Evolutionary conservation across 2,797 vertebrate genomes (phyloP), one percentile per base, ranked within the genome.

Genomic region (Lithobates pipiens): DNA sequence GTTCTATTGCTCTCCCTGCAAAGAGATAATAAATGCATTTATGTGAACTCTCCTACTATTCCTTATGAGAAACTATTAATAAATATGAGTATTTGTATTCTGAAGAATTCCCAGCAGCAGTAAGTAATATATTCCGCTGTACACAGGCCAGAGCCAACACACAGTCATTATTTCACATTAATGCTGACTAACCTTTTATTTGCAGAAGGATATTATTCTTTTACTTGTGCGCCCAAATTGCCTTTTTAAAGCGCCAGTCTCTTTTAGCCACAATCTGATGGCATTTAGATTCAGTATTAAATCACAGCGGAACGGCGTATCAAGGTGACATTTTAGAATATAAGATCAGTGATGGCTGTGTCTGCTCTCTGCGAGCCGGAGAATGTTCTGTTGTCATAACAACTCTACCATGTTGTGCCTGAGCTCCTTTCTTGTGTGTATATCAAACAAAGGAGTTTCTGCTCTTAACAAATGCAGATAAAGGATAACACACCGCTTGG

Each of bases 181-280:
- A 68, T 71, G 57, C 80, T 74, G 80, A 86, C 68, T 54, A 86
- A 83, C 57, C 68, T 86, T 86, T 78, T 75, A 86, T 80, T 85
- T 74, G 71, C 13, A 68, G 36, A 32, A 34, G 70, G 69, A 73
- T 72, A 63, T 50, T 21, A 72, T 65, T 86, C 72, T 63, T 61
- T 69, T 78, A 42, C 70, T 18, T 18, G 34, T 23, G 36, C 42
- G 74, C 18, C 79, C 71, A 86, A 76, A 76, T 68, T 50, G 16
- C 44, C 69, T 80, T 76, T 76, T 86, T 81, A 85, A 86, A 86
- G 79, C 1, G 39, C 27, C 27, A 39, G 73, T 15, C 61, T 50
- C 29, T 77, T 63, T 77, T 36, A 77, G n/a, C 25, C 1, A 11
- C 11, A 73, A 63, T 42, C 67, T 71, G 42, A 82, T 72, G 44